Evolutionary conservation across 1,140 invertebrate species (phyloP).

Genomic region (Caenorhabditis latens): DNA sequence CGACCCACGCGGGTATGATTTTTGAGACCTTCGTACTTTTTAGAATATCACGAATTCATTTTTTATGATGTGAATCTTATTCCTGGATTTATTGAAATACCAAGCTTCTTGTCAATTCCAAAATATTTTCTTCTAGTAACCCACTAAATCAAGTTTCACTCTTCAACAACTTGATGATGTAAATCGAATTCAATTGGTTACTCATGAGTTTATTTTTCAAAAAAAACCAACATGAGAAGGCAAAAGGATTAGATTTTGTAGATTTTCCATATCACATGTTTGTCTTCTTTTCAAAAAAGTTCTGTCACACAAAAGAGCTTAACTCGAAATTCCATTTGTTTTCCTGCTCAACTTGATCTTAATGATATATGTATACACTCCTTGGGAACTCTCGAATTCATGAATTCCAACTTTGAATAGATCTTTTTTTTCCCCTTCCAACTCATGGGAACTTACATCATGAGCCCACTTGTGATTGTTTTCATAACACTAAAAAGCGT

Average conservation of each 20-base stretch:
- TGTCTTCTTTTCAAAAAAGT: background rate
- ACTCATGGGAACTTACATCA: background rate
- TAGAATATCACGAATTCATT: too few relatives aligned
- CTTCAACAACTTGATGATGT: background rate
- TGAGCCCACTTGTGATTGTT: constrained; percentile 1
- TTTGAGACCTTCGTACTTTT: too few relatives aligned
- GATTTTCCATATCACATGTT: background rate
- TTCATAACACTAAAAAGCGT: constrained; percentile 21
- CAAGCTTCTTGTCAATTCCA: too few relatives aligned
- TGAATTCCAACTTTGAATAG: background rate
- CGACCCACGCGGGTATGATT: too few relatives aligned
- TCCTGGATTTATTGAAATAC: too few relatives aligned
- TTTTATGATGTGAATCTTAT: too few relatives aligned
- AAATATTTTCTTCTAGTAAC: too few relatives aligned
- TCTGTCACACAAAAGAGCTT: background rate
- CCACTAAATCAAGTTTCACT: too few relatives aligned
- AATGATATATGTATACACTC: background rate
- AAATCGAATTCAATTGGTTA: background rate
- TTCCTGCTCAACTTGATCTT: background rate
- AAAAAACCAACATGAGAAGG: background rate
- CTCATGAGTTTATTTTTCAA: background rate
- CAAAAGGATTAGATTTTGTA: background rate
- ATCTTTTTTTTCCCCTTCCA: background rate
- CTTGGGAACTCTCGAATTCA: background rate
- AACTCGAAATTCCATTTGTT: background rate